Evolutionary conservation across 2,113 vertebrate genomes (phyloP).

Genomic region (Malurus elegans): DNA sequence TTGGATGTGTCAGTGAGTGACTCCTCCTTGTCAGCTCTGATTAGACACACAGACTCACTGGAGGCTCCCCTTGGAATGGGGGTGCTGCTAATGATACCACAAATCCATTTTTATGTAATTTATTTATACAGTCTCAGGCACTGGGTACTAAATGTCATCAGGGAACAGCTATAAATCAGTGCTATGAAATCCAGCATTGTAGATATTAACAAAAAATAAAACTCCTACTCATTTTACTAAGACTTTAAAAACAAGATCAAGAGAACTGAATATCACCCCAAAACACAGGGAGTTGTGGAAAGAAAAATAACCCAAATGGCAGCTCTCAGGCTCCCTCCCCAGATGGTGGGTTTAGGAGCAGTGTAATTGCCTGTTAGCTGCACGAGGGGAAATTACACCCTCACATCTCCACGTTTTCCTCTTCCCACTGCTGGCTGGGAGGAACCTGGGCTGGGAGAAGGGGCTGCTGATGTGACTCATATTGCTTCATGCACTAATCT

Average conservation of each 20-base stretch:
- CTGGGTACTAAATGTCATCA: background rate
- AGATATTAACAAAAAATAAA: background rate
- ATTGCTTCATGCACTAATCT: background rate
- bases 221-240: background rate
- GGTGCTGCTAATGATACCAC: conserved; percentile 24
- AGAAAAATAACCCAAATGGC: conserved; percentile 2
- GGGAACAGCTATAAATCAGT: conserved; percentile 13
- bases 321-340: background rate
- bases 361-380: background rate
- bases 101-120: conserved; percentile 19
- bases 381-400: background rate
- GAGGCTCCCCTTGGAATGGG: conserved; percentile 16
- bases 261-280: background rate
- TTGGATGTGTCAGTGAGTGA: background rate
- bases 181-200: background rate
- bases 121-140: conserved; percentile 23
- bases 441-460: background rate
- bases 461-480: background rate
- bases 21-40: conserved; percentile 29
- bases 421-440: background rate
- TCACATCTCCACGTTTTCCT: background rate
- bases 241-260: conserved; percentile 11
- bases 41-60: conserved; percentile 9
- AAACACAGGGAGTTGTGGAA: background rate
- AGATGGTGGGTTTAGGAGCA: background rate